Evolutionary conservation across 2,113 vertebrate species (phyloP).

Genomic region (Chaetodon auriga): DNA sequence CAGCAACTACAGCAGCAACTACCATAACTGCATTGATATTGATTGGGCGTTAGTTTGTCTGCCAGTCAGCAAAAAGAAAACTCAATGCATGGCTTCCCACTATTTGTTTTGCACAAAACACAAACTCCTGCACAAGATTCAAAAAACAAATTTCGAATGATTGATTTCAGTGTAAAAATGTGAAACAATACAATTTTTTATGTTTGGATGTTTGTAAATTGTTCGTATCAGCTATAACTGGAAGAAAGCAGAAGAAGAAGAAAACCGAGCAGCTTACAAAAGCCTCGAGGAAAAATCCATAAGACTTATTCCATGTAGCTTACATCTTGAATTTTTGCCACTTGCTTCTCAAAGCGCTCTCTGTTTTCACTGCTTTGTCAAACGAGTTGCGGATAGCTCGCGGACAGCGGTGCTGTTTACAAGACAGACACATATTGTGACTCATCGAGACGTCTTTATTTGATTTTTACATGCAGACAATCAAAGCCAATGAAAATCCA

Average conservation of each 20-base stretch:
- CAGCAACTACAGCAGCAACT: too few species aligned
- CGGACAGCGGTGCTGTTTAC: constrained; percentile 1
- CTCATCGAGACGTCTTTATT: constrained; percentile 36
- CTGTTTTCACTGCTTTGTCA: background rate
- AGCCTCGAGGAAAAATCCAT: too few species aligned
- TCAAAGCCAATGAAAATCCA: constrained; percentile 46
- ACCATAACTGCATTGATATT: background rate
- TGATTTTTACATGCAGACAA: constrained; percentile 6
- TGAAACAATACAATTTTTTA: too few species aligned
- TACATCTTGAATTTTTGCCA: background rate
- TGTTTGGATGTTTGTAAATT: too few species aligned
- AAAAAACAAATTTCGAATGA: too few species aligned
- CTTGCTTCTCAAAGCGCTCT: background rate
- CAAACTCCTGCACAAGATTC: too few species aligned
- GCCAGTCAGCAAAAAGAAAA: background rate
- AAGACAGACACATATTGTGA: constrained; percentile 23
- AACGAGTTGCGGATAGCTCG: background rate
- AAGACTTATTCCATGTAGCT: background rate
- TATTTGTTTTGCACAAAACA: too few species aligned
- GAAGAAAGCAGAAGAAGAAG: too few species aligned
- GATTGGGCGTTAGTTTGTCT: background rate
- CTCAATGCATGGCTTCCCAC: too few species aligned
- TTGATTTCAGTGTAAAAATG: too few species aligned
- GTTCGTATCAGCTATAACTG: too few species aligned
- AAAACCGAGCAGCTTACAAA: too few species aligned